Base-by-base conservation (phyloP, 1,140 invertebrate genomes). In the Drosophila ercepeae region DNA sequence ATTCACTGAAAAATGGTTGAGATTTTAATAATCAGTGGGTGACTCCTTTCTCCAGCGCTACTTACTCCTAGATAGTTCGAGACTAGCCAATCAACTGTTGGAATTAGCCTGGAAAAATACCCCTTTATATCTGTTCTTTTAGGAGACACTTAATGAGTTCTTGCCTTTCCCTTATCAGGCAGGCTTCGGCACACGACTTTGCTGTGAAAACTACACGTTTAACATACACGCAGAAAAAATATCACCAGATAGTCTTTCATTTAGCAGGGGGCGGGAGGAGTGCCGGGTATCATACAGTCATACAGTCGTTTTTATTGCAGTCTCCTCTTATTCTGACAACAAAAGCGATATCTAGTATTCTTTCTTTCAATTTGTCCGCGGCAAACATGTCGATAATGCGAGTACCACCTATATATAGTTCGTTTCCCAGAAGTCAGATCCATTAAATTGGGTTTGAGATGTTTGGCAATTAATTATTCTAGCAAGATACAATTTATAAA, bases 41-140 rank as follows among this genome's bases (percentile, higher is more conserved):
- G 2, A 18, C 2, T 18, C 16, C 8, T 19, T 29, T 0, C 8
- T 7, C 1, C 39, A 4, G 25, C 23, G 8, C 18, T 50, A 78
- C 79, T 53, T 46, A 84, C 81, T 83, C 59, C 71, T 83, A 46
- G 59, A 49, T 16, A 34, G 57, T 23, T 36, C 5, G 34, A 39
- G 32, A 29, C 70, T 41, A 18, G 19, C 18, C 32, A 25, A 13
- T 19, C 52, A 72, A 83, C 79, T 83, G 60, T 18, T 64, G 14
- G 29, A 13, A 3, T 27, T 32, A 19, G 13, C 5, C 19, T 39
- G 18, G 18, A 5, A 32, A 49, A 49, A 51, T 32, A 49, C 18
- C 29, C 58, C 49, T 84, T 83, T 83, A 84, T 83, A 84, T 65
- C 19, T 7, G 34, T 9, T 32, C 34, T 51, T 32, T 32, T 16